These are phyloP conservation scores for Dryobates pubescens DNA, from an alignment of 2,797 vertebrate species.

Conservation along the genomic window DNA sequence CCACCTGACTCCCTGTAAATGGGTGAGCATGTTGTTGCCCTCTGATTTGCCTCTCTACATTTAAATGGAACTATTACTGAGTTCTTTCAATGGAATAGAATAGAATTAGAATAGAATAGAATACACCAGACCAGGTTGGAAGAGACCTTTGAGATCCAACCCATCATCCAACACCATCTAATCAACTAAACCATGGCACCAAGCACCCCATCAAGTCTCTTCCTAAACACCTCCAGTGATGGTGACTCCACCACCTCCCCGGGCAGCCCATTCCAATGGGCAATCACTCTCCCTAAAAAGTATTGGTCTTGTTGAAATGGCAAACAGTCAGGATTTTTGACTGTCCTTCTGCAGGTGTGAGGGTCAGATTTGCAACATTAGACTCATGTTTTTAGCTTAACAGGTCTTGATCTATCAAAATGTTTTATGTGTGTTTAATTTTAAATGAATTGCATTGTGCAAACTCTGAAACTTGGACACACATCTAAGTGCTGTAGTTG, in stretches of 20 bases:
- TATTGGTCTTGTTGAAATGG: not conserved
- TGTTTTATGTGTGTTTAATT: not conserved
- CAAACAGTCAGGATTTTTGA: not conserved
- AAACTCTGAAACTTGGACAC: not conserved
- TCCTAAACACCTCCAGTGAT: too few relatives aligned
- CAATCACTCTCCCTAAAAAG: too few relatives aligned
- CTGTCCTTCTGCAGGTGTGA: not conserved
- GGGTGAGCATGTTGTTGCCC: not conserved
- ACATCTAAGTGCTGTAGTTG: not conserved
- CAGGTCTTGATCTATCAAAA: not conserved
- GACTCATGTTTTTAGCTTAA: not conserved
- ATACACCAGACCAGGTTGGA: too few relatives aligned
- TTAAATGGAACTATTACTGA: not conserved
- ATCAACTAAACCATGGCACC: too few relatives aligned
- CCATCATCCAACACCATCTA: too few relatives aligned
- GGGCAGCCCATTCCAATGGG: too few relatives aligned
- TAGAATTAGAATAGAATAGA: too few relatives aligned
- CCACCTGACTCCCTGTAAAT: not conserved
- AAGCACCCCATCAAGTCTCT: too few relatives aligned
- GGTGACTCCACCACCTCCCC: too few relatives aligned
- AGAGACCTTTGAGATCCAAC: too few relatives aligned
- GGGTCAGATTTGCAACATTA: not conserved
- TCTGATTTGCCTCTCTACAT: not conserved
- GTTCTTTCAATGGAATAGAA: not conserved
- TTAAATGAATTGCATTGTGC: not conserved